Evolutionary conservation across 2,113 vertebrate genomes (phyloP), one percentile per base, ranked within the genome.

Genomic region (Hippocampus zosterae): DNA sequence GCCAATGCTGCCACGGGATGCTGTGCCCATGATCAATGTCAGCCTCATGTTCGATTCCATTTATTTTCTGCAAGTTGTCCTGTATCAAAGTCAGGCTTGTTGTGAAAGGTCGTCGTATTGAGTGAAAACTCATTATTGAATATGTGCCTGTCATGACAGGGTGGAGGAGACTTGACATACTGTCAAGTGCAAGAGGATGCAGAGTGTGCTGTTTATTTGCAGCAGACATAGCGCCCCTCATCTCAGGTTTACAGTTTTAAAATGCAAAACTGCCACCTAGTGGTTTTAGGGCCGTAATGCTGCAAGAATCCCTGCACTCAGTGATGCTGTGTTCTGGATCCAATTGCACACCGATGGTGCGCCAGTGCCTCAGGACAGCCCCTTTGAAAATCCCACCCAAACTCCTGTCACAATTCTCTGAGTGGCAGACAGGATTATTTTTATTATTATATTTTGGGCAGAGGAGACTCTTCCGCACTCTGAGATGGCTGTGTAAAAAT

Each of bases 241-340:
- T 53, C 44, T 29, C 40, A 27, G 25, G 23, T 10, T 62, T 11
- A 1, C 8, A 60, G 55, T 81, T 87, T 76, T 23, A 71, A 29
- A 75, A 71, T 76, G 69, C 70, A 81, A 88, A 78, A 71, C 84
- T 90, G 88, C 88, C 89, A 79, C 76, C 90, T 88, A 78, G 85
- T 92, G 91, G 90, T 55, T 0, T 63, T 33, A 64, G 11, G 67
- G 71, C 60, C 67, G 67, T 13, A 50, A 59, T 82, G 69, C 77
- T 48, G 46, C 4, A 48, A 48, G 16, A 50, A 12, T 11, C 42
- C 42, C 42, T 44, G 13, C 13, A 12, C 42, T 44, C 33, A 37
- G 33, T 37, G 33, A 6, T 37, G 33, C 33, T 37, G 2, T 37
- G 42, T 44, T 12, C 13, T 23, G n/a, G 23, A 10, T 25, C 23